A percentile compares a stretch with the other conserved stretches of the same genome.
These are phyloP conservation scores for Neodiprion virginianus DNA, from an alignment of 1,140 invertebrate genomes.

Conservation along the genomic window DNA sequence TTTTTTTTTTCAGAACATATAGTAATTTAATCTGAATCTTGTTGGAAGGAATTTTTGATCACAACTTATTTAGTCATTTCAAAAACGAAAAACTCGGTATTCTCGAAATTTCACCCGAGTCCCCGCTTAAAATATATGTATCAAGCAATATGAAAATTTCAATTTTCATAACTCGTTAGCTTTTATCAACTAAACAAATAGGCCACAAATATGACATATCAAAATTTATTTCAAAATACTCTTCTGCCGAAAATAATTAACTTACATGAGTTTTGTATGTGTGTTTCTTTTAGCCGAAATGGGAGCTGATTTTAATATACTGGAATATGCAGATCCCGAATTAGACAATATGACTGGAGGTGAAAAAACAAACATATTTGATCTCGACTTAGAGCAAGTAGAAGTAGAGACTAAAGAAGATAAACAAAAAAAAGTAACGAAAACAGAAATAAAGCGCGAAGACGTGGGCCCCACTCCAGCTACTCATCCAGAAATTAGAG, in stretches of 20 bases:
- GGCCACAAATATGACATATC: too few species aligned
- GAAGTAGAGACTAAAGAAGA: slow-evolving; percentile 66
- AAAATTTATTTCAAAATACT: too few species aligned
- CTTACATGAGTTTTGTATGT: slow-evolving; percentile 22
- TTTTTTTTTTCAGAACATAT: too few species aligned
- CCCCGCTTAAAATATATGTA: too few species aligned
- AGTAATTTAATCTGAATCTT: too few species aligned
- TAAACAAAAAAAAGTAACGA: slow-evolving; percentile 61
- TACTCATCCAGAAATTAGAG: slow-evolving; percentile 35
- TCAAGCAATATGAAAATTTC: too few species aligned
- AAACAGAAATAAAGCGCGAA: slow-evolving; percentile 49
- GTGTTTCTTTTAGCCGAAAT: slow-evolving; percentile 74
- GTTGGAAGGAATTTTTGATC: too few species aligned
- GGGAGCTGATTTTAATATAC: slow-evolving; percentile 93
- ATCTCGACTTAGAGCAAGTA: slow-evolving; percentile 79
- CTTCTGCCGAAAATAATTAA: slow-evolving; percentile 15
- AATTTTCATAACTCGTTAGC: too few species aligned
- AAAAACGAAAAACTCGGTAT: too few species aligned
- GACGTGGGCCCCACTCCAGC: slow-evolving; percentile 34
- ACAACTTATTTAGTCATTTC: too few species aligned
- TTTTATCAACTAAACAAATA: too few species aligned
- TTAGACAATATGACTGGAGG: slow-evolving; percentile 80
- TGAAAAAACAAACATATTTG: slow-evolving; percentile 78
- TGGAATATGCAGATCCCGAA: slow-evolving; percentile 95
- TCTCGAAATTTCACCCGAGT: too few species aligned